Base-by-base conservation (phyloP, 2,888 invertebrate species). In the Yponomeuta sedellus region DNA sequence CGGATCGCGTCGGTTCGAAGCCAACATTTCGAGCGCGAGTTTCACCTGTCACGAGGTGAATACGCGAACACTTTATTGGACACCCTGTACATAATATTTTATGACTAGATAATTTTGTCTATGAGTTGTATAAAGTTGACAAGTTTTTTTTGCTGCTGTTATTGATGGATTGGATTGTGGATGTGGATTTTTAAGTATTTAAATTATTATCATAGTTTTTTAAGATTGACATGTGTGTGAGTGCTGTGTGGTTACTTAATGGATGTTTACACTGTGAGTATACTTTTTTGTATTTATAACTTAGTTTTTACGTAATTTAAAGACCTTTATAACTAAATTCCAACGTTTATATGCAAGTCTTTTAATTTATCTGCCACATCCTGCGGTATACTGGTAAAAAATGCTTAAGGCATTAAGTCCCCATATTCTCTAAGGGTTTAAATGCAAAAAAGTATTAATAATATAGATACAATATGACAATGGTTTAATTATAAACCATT, bases 1-100 rank as follows among this genome's bases (percentile, higher is more conserved):
- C 75, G 71, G 71, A 71, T 71, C 64, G 44, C 61, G 68, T 71
- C 73, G 72, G 72, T 72, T 72, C 65, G 25, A 66, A 19, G 39
- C 34, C 10, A 44, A 19, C 64, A 67, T 68, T 72, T 74, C 75
- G 70, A 70, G 70, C 74, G 71, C 71, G 71, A 44, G 66, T 20
- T 66, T 64, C 40, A 65, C 58, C 56, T 63, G 58, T 44, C 63
- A 63, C 64, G 28, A 40, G 67, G 70, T 11, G 20, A 64, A 64
- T 11, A 61, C 22, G 58, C 34, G 34, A 28, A 61, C 34, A 61
- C 16, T 61, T 58, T 58, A 20, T 61, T 12, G 58, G 25, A 64
- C 58, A 66, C 52, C 61, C 11, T 67, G 52, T 52, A 69, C 19
- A 61, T 63, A 44, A 40, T n/a, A 44, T 19, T 20, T 44, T 12